Base-by-base conservation (phyloP, 1,140 invertebrate species). In the Medauroidea extradentata region DNA sequence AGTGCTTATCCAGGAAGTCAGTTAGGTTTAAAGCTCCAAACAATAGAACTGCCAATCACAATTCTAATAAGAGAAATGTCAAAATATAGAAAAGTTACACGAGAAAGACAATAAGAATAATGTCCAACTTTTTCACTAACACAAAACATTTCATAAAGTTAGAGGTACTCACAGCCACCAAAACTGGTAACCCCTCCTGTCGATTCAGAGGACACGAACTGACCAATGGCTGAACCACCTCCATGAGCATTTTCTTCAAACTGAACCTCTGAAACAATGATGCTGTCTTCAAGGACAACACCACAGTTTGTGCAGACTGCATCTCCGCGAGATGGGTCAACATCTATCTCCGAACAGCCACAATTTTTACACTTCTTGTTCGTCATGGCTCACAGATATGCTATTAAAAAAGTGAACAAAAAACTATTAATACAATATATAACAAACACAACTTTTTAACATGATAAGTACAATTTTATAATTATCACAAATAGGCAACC, bases 291-390 rank as follows among this genome's bases (percentile, higher is more conserved):
- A 2, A 99, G 73, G 2, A 99, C 96, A 29, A 90, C 88, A 43
- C 96, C 97, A 81, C 97, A 99, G 66, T 88, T 87, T 29, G 90
- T 98, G 78, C 97, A 99, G 0, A 98, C 93, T 39, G 93, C 90
- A 84, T 98, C 94, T 46, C 95, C 96, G 69, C 94, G 78, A 34
- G 89, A 84, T 67, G 91, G 88, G 77, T 98, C 95, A 53, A 88
- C 88, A 76, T 98, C 94, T 57, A 98, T 92, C 46, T 96, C 91
- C n/a, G 87, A 91, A 53, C 93, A 93, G 7, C 93, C 93, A 79
- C 96, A 98, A 67, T 93, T 90, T 69, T 87, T 87, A 76, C 96
- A 98, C 69, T 90, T 91, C 57, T 78, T 81, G 14, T 27, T 55
- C 9, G 53, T 18, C 53, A 55, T 55, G 29, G 29, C 11, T 34